Base-by-base conservation (phyloP, 2,888 invertebrate species). In the Ophraella communa region DNA sequence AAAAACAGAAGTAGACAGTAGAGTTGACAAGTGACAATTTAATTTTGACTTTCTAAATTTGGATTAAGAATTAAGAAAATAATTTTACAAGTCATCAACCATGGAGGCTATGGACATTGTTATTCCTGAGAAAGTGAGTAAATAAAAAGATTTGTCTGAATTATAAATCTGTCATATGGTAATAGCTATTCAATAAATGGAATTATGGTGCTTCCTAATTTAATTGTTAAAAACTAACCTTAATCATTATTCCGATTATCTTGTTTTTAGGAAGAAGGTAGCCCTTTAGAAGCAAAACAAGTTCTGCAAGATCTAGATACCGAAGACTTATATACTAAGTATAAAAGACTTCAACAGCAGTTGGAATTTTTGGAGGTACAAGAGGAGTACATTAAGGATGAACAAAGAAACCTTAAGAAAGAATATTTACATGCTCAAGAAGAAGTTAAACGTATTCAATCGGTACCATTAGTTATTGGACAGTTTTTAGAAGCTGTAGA, bases 401-500 rank as follows among this genome's bases (percentile, higher is more conserved):
- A 99, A 84, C 98, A 98, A 81, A 89, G 98, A 61, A 99, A 99
- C 83, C 84, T 99, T 60, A 98, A 98, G 81, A 99, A 99, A 77
- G 99, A 99, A 82, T 97, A 98, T 82, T 86, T 99, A 1, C 99
- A 99, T 83, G 99, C 99, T 0, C 98, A 99, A 79, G 94, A 95
- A 79, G 94, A 96, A 85, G 98, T 99, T 0, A 99, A 99, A 81
- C 89, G 98, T 45, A 99, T 99, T 78, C 98, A 99, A 80, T 98
- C 98, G 67, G 99, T 99, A 20, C 99, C 99, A 1, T 86, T 99
- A 58, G 98, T 99, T 0, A 99, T 99, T 80, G 99, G 99, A 1
- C 99, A 99, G 83, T 99, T 99, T 82, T 86, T 99, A 72, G 99
- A 99, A 85, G 98, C 99, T 66, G 98, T 99, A 35, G 99, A 99